phyloP scores from a whole-genome alignment of 2,113 vertebrate genomes.

The Phocoena sinus region DNA sequence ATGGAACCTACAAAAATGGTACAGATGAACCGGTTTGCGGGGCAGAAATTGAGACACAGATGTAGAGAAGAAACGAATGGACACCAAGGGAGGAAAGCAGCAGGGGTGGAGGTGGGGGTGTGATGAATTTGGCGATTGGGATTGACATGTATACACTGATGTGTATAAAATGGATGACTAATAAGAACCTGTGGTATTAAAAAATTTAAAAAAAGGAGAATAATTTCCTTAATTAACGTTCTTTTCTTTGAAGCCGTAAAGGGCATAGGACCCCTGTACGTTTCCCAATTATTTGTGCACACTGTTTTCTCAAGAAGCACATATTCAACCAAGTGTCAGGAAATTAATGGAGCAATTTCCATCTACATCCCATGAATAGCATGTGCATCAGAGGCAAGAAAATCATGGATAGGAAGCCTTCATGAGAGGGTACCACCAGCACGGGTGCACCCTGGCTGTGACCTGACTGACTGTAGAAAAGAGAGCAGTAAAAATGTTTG shows the following conservation, averaged over 20 bases:
- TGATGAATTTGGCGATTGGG: too few relatives aligned
- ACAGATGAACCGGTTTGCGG: too few relatives aligned
- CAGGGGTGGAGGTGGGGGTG: too few relatives aligned
- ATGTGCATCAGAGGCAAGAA: neutral
- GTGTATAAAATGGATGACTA: too few relatives aligned
- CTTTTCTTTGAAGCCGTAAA: neutral
- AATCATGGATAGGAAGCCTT: neutral
- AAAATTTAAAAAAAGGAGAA: neutral
- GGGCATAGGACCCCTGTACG: neutral
- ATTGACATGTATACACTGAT: too few relatives aligned
- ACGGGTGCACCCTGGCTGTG: neutral
- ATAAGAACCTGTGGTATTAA: too few relatives aligned
- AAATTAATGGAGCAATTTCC: neutral
- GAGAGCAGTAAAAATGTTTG: neutral
- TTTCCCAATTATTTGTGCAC: neutral
- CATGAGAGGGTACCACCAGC: neutral
- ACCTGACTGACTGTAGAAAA: neutral
- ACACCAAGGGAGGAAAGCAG: too few relatives aligned
- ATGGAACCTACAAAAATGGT: too few relatives aligned
- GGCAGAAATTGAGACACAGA: too few relatives aligned
- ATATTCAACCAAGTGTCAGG: neutral
- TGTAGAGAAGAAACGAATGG: too few relatives aligned
- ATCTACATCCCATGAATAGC: neutral
- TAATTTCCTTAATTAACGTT: constrained; percentile 1
- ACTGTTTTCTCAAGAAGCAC: neutral